Evolutionary conservation across 1,140 invertebrate genomes (phyloP).

Genomic region (Drosophila bipectinata): DNA sequence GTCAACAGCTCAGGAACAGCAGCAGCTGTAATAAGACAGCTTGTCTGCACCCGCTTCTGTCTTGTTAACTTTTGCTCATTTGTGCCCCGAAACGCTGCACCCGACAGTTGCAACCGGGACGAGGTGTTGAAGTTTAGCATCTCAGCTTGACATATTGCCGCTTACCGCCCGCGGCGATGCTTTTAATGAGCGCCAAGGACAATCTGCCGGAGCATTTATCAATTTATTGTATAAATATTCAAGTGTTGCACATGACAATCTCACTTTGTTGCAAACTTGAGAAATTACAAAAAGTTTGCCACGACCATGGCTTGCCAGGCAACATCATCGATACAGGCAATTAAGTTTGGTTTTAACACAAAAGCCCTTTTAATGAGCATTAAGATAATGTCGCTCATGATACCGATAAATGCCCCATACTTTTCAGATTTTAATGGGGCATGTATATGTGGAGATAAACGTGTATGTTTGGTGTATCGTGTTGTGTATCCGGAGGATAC

Average conservation of each 20-base stretch:
- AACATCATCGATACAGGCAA: constrained; percentile 48
- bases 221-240: constrained; percentile 68
- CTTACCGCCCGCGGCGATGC: constrained; percentile 21
- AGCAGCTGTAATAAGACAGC: constrained; percentile 75
- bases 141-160: constrained; percentile 71
- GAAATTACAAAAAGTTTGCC: constrained; percentile 69
- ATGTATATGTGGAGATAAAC: background rate
- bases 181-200: constrained; percentile 45
- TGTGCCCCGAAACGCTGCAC: constrained; percentile 55
- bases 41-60: constrained; percentile 52
- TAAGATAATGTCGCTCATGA: constrained; percentile 46
- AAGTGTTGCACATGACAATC: constrained; percentile 61
- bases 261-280: constrained; percentile 58
- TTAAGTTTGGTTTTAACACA: constrained; percentile 53
- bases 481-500: constrained; percentile 10
- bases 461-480: constrained; percentile 17
- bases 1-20: constrained; percentile 34
- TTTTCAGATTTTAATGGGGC: constrained; percentile 16
- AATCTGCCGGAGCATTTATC: constrained; percentile 30
- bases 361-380: constrained; percentile 65
- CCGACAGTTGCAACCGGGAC: background rate
- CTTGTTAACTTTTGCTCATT: constrained; percentile 78
- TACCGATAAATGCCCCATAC: background rate
- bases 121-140: constrained; percentile 10
- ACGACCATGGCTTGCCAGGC: constrained; percentile 1